Base-by-base conservation (phyloP, 2,888 invertebrate species). In the Chaetogeoica ovagalla region DNA sequence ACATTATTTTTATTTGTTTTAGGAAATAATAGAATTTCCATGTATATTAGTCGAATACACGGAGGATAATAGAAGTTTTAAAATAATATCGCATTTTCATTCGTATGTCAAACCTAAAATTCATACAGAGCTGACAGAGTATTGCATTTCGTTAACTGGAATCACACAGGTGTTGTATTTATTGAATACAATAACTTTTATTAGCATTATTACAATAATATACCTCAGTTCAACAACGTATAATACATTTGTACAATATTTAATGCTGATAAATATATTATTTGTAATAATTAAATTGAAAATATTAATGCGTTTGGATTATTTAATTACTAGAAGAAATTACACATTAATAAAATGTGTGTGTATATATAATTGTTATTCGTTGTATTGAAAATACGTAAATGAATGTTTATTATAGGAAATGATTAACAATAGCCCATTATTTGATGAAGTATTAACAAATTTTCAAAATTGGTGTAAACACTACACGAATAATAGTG, bases 1-100 rank as follows among this genome's bases (percentile, higher is more conserved):
- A 55, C 55, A 30, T n/a, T 21, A 37, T 65, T 63, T 55, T 59
- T 57, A 21, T 69, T 68, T 60, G n/a, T 70, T 70, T 57, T 23
- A 79, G 77, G 77, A 79, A 79, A 79, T 79, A 52, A 79, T 79
- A 52, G 77, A 79, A 63, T 79, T 79, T 6, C 77, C 77, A 7
- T 70, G 77, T 79, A 39, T 79, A 62, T 37, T 70, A 21, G 62
- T 79, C 3, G 37, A 70, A 55, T 17, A 23, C 39, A 57, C 23
- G 7, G 23, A 1, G 2, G 2, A 0, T 11, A 55, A 19, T 23
- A 23, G 15, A 23, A 19, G 21, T 19, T 79, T 79, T 63, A 55
- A 70, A 63, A 21, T 52, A 23, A 8, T 55, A 23, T 70, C 77
- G 1, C 57, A 19, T 79, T 79, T 79, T 70, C 77, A 79, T 70